Evolutionary conservation across 2,113 vertebrate genomes (phyloP).

Genomic region (Brienomyrus longianalis): DNA sequence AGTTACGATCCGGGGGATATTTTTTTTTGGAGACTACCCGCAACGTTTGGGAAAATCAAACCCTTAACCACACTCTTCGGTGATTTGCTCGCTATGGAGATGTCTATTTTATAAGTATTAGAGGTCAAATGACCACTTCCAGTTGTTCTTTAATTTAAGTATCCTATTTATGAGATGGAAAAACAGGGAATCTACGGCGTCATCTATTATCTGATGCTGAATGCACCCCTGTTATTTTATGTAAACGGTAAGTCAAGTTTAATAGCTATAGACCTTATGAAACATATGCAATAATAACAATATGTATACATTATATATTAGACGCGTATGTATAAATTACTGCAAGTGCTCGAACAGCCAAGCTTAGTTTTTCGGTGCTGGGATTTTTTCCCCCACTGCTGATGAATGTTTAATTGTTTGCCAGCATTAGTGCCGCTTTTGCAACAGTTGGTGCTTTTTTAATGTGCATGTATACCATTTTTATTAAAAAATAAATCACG

Average conservation of each 20-base stretch:
- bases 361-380: neutral
- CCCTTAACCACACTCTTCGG: conserved; percentile 2
- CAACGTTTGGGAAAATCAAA: conserved; percentile 22
- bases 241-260: conserved; percentile 75
- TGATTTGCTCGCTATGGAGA: conserved; percentile 47
- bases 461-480: neutral
- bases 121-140: conserved; percentile 45
- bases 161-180: conserved; percentile 75
- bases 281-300: neutral
- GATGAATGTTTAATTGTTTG: conserved; percentile 9
- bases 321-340: neutral
- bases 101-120: conserved; percentile 44
- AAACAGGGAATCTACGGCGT: conserved; percentile 65
- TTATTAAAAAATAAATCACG: neutral
- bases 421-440: neutral
- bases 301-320: neutral
- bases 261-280: neutral
- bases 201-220: conserved; percentile 73
- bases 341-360: neutral
- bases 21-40: conserved; percentile 18
- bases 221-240: conserved; percentile 64
- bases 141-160: conserved; percentile 43
- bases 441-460: conserved; percentile 15
- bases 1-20: conserved; percentile 30
- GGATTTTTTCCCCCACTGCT: neutral